Evolutionary conservation across 2,113 vertebrate genomes (phyloP).

Genomic region (Gambusia holbrooki): DNA sequence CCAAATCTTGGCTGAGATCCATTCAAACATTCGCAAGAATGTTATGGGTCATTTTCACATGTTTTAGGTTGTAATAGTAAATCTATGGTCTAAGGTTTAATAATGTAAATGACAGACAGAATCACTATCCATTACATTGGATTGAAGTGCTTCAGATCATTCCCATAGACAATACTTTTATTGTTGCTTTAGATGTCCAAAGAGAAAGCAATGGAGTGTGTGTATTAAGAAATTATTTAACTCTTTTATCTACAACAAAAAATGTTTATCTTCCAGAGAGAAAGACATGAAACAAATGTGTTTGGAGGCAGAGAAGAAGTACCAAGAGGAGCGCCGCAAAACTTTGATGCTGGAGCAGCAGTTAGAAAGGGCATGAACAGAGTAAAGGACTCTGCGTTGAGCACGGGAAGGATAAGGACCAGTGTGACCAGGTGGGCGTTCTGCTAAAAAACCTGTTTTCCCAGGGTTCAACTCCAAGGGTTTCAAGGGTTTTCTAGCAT

Average conservation of each 20-base stretch:
- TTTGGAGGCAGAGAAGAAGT: constrained; percentile 75
- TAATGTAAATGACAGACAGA: not conserved
- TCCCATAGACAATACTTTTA: not conserved
- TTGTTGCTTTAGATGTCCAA: not conserved
- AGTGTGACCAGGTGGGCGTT: constrained; percentile 55
- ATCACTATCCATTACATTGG: not conserved
- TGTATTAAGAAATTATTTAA: not conserved
- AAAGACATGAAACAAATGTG: constrained; percentile 68
- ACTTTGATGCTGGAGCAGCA: constrained; percentile 78
- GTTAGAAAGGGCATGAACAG: constrained; percentile 78
- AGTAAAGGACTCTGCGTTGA: constrained; percentile 24
- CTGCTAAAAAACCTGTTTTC: not conserved
- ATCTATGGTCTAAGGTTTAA: not conserved
- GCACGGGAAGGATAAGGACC: constrained; percentile 51
- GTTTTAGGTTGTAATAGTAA: not conserved
- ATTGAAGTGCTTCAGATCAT: not conserved
- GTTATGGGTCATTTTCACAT: not conserved
- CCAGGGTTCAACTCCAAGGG: constrained; percentile 3
- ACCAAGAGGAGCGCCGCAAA: constrained; percentile 74
- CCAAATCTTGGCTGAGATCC: not conserved
- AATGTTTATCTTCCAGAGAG: constrained; percentile 70
- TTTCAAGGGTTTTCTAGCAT: too few relatives aligned
- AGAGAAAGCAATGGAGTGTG: not conserved
- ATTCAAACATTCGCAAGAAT: not conserved
- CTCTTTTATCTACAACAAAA: not conserved